phyloP scores from a whole-genome alignment of 35 echinoderm and acorn worm species.

The Diadema setosum region DNA sequence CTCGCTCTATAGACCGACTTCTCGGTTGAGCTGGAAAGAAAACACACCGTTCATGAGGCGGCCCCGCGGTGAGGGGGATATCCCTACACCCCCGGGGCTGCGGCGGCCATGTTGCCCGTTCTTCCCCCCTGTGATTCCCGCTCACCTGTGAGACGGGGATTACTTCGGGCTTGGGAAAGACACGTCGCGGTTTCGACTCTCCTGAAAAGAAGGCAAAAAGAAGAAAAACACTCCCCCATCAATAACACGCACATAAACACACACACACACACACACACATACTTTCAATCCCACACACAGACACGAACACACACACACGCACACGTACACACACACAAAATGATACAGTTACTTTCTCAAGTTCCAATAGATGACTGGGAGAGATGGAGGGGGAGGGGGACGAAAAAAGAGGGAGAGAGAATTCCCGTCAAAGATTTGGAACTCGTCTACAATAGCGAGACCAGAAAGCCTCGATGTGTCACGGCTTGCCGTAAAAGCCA shows the following conservation, averaged over 20 bases:
- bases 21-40: conserved; percentile 8
- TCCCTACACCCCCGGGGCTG: not conserved
- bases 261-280: too few species aligned
- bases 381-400: not conserved
- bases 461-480: not conserved
- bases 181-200: not conserved
- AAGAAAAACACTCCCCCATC: not conserved
- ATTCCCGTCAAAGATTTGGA: not conserved
- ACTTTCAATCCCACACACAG: too few species aligned
- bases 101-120: not conserved
- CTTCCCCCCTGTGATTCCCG: too few species aligned
- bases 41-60: not conserved
- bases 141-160: conserved; percentile 4
- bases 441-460: not conserved
- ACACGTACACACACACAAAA: not conserved
- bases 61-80: not conserved
- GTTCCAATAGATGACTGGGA: not conserved
- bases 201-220: not conserved
- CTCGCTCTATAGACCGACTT: conserved; percentile 15
- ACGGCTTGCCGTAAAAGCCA: not conserved
- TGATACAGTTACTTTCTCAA: conserved; percentile 13
- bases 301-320: too few species aligned
- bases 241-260: too few species aligned
- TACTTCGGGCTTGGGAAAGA: not conserved
- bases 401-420: not conserved